Conservation (phyloP, 1,140 invertebrate genomes). For the Drosophila subpulchrella region DNA sequence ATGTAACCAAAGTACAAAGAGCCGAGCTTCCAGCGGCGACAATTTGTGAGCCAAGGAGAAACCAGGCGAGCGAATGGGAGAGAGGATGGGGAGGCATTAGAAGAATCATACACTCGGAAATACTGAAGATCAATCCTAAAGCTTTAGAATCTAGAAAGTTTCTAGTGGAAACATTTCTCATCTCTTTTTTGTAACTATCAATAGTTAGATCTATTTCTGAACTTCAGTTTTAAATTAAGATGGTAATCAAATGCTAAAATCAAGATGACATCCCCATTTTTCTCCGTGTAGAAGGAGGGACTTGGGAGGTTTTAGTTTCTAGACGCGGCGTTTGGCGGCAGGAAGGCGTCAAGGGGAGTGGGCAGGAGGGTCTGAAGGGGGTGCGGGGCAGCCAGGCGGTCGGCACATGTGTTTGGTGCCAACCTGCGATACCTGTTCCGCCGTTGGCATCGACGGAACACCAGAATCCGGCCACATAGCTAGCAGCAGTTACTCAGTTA, state of each 20-base stretch:
- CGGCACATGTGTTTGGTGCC: constrained; percentile 78
- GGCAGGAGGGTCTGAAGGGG: constrained; percentile 7
- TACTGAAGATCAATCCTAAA: neutral
- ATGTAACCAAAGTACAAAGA: constrained; percentile 53
- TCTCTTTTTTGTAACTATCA: neutral
- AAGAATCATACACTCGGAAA: constrained; percentile 62
- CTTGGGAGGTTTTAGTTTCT: constrained; percentile 35
- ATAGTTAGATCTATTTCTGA: neutral
- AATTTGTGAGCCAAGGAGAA: constrained; percentile 35
- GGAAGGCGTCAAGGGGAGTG: constrained; percentile 20
- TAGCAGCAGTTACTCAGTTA: constrained; percentile 72
- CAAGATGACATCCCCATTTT: neutral
- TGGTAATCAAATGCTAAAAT: neutral
- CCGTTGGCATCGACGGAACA: constrained; percentile 55
- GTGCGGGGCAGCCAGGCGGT: neutral
- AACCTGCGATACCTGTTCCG: constrained; percentile 81
- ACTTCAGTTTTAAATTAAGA: neutral
- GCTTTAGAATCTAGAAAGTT: too few species aligned
- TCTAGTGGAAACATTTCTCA: too few species aligned
- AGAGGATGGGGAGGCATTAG: constrained; percentile 56
- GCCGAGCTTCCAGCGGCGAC: constrained; percentile 27
- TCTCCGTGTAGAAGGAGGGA: constrained; percentile 21
- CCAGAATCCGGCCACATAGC: constrained; percentile 75
- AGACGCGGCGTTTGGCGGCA: constrained; percentile 19
- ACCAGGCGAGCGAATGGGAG: neutral